Percentiles rank a stretch among this genome's conserved stretches.
Conservation (phyloP, 2,113 vertebrate genomes). For the Notarius quadriscutis region DNA sequence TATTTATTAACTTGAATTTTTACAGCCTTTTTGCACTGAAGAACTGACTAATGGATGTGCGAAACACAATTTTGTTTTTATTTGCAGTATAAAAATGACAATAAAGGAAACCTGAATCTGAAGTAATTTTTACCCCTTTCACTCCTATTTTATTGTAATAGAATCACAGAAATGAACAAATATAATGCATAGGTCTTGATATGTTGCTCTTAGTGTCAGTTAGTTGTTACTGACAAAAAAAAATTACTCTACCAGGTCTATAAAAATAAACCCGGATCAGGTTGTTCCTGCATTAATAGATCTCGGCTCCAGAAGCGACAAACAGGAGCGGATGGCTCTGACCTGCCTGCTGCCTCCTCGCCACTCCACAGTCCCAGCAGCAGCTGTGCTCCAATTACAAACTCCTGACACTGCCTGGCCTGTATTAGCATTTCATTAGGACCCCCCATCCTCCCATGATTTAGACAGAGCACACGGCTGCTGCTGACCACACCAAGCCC, state of each 20-base stretch:
- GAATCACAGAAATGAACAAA: neutral
- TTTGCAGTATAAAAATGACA: too few relatives aligned
- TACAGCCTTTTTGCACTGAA: too few relatives aligned
- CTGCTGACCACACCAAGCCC: conserved; percentile 57
- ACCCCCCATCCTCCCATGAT: conserved; percentile 62
- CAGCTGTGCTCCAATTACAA: conserved; percentile 83
- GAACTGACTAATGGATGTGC: too few relatives aligned
- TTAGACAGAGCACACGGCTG: conserved; percentile 51
- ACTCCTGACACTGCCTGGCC: conserved; percentile 76
- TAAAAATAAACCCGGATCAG: neutral
- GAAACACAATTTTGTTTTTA: too few relatives aligned
- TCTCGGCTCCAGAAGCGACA: conserved; percentile 33
- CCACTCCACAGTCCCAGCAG: conserved; percentile 70
- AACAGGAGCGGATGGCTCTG: conserved; percentile 35
- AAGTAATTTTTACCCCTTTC: too few relatives aligned
- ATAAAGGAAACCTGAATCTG: too few relatives aligned
- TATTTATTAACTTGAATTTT: too few relatives aligned
- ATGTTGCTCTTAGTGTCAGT: neutral
- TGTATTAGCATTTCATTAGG: conserved; percentile 82
- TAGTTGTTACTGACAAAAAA: neutral
- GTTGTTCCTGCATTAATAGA: conserved; percentile 5
- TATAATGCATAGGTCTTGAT: neutral
- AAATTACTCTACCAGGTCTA: neutral
- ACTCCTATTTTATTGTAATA: neutral
- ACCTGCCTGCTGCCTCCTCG: conserved; percentile 53